phyloP scores from a whole-genome alignment of 2,888 invertebrate species.

The Idaea straminata region DNA sequence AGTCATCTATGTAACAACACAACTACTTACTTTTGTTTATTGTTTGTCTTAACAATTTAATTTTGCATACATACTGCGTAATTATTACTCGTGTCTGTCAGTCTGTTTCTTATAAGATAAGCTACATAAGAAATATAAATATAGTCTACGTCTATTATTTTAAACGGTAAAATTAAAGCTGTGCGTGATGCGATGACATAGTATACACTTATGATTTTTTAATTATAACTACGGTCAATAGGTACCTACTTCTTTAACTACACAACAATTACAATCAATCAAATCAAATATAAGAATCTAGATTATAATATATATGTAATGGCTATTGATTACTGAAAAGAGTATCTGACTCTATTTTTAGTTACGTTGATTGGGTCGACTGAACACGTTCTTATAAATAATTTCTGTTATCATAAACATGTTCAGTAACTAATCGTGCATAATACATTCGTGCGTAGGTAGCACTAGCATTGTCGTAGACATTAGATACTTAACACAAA shows the following conservation, averaged over 20 bases:
- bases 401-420: too few species aligned
- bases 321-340: too few species aligned
- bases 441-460: too few species aligned
- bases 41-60: neutral
- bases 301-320: too few species aligned
- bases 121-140: neutral
- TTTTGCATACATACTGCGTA: neutral
- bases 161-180: neutral
- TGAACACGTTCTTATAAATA: too few species aligned
- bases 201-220: neutral
- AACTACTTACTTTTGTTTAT: neutral
- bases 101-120: neutral
- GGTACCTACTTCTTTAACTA: too few species aligned
- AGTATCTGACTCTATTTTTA: too few species aligned
- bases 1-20: neutral
- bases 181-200: neutral
- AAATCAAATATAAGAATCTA: too few species aligned
- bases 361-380: too few species aligned
- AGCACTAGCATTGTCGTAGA: neutral
- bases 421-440: neutral
- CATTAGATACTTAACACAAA: conserved; percentile 18
- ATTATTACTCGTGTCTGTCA: neutral
- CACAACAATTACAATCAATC: too few species aligned
- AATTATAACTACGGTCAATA: neutral
- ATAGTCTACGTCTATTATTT: neutral